Conservation (phyloP, 2,797 vertebrate genomes). For the Chaetodon trifasciatus region DNA sequence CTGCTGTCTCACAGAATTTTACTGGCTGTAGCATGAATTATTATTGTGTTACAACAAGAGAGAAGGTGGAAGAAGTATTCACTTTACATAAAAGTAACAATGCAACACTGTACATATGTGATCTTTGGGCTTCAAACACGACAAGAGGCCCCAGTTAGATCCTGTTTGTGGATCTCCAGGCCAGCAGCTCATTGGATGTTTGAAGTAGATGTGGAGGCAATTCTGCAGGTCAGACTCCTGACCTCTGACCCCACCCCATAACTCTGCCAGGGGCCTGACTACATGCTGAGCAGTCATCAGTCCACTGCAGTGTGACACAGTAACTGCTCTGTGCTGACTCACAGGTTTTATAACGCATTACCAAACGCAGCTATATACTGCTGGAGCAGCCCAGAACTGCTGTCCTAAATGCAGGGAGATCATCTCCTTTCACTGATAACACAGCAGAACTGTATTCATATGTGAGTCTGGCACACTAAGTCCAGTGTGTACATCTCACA, state of each 20-base stretch:
- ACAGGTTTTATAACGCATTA: constrained; percentile 52
- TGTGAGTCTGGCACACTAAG: background rate
- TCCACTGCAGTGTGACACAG: constrained; percentile 33
- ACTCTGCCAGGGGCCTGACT: constrained; percentile 43
- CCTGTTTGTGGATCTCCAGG: constrained; percentile 22
- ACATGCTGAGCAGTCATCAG: constrained; percentile 39
- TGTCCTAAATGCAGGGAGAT: constrained; percentile 1
- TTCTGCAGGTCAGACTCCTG: constrained; percentile 41
- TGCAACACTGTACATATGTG: background rate
- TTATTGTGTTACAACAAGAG: background rate
- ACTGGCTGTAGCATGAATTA: background rate
- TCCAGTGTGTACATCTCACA: constrained; percentile 12
- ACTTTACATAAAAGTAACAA: background rate
- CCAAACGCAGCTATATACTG: constrained; percentile 36
- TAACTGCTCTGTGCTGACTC: constrained; percentile 43
- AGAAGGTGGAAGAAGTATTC: background rate
- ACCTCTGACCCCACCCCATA: constrained; percentile 59
- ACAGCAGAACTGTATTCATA: background rate
- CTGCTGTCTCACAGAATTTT: background rate
- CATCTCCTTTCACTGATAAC: constrained; percentile 2
- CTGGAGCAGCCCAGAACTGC: constrained; percentile 29
- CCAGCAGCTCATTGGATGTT: constrained; percentile 20
- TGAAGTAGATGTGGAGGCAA: constrained; percentile 23
- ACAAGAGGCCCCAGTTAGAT: background rate
- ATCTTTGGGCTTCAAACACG: no score